phyloP scores from a whole-genome alignment of 2,888 invertebrate genomes.

The Diloba caeruleocephala region DNA sequence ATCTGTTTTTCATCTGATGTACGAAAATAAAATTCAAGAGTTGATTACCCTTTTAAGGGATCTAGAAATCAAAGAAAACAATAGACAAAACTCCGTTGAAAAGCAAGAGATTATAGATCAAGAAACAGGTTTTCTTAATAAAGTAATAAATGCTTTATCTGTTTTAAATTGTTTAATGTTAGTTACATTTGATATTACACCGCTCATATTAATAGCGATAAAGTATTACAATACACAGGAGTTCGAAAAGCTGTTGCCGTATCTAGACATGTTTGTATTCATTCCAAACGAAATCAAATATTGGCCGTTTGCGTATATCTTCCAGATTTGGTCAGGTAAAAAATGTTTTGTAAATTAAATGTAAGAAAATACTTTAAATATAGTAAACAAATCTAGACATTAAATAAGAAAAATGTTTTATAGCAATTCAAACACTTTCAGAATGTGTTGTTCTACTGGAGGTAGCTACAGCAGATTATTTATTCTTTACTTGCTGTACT shows the following conservation, averaged over 20 bases:
- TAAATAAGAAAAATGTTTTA: not conserved
- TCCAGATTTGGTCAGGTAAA: constrained; percentile 68
- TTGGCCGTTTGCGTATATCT: constrained; percentile 64
- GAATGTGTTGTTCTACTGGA: constrained; percentile 62
- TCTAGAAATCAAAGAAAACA: constrained; percentile 50
- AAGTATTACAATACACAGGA: constrained; percentile 60
- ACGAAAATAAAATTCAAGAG: constrained; percentile 47
- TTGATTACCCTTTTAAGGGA: constrained; percentile 48
- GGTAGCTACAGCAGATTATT: constrained; percentile 62
- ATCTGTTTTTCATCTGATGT: constrained; percentile 44
- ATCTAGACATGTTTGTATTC: constrained; percentile 63
- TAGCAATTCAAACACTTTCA: constrained; percentile 43
- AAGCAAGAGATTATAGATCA: constrained; percentile 46
- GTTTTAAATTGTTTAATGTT: constrained; percentile 59
- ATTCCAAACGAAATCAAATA: constrained; percentile 59
- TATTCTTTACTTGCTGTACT: constrained; percentile 66
- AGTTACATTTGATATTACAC: constrained; percentile 58
- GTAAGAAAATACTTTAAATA: not conserved
- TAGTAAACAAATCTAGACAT: not conserved
- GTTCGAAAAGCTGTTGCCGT: constrained; percentile 62
- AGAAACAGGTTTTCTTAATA: constrained; percentile 54
- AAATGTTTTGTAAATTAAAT: not conserved
- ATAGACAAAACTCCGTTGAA: constrained; percentile 26
- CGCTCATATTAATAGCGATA: constrained; percentile 58
- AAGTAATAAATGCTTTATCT: constrained; percentile 57